Base-by-base conservation (phyloP, 2,113 vertebrate species). In the human region DNA sequence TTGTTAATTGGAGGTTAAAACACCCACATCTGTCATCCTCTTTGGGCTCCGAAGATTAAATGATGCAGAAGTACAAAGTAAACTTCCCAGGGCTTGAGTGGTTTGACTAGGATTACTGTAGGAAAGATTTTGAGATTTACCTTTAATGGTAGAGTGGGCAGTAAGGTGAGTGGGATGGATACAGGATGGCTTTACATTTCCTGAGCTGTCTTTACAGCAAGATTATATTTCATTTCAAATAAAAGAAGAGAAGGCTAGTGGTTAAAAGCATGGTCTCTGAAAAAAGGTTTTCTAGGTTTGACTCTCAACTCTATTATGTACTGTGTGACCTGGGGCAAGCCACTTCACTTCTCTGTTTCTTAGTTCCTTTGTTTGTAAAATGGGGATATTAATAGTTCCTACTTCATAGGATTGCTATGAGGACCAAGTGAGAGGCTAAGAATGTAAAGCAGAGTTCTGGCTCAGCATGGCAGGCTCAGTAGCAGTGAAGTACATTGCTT, bases 221-320 rank as follows among this genome's bases (percentile, higher is more conserved):
- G 23, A 79, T 66, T 35, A 17, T 55, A 72, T 75, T 94, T 75
- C 61, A 68, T 90, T 85, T 95, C 82, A 96, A 23, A 75, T 82
- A 20, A 59, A 25, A 57, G 17, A 43, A 45, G 13, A 38, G 22
- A 45, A 40, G 52, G 38, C 18, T 72, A 55, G 25, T 52, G 38
- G n/a, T 86, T 93, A 55, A 81, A 84, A 76, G 25, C 22, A n/a
- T 72, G 4, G 6, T 82, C 57, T 78, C 16, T 55, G 75, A 40
- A 78, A 78, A 12, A 43, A 72, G 76, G 57, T 45, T 82, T 89
- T 88, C 13, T 68, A 32, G 13, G 66, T 61, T 78, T 59, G 82
- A 52, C 11, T 87, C 35, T 66, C 35, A 52, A 18, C 57, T 43
- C 17, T 32, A 10, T 59, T 86, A 72, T 18, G 6, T 81, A 75